Evolutionary conservation across 53 echinoderm and acorn worm genomes (phyloP).

Genomic region (Mesocentrotus franciscanus): DNA sequence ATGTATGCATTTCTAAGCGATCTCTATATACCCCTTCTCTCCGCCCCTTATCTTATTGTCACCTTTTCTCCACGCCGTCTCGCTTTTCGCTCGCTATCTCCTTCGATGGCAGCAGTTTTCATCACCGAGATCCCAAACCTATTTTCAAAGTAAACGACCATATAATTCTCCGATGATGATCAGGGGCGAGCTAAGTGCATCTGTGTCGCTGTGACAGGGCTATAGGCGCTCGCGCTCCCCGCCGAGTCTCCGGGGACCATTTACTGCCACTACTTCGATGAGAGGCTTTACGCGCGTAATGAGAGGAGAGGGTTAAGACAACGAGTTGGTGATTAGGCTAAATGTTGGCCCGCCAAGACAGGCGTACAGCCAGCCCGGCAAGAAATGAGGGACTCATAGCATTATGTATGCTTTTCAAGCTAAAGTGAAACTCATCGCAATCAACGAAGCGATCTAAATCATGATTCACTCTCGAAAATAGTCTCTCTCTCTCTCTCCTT

Average conservation of each 20-base stretch:
- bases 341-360: constrained; percentile 2
- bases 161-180: constrained; percentile 65
- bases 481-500: background rate
- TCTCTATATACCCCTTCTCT: background rate
- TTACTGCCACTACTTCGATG: constrained; percentile 44
- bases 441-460: background rate
- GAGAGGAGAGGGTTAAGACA: constrained; percentile 46
- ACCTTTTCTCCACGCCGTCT: constrained; percentile 16
- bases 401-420: constrained; percentile 32
- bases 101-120: constrained; percentile 55
- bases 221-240: constrained; percentile 53
- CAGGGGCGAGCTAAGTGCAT: constrained; percentile 60
- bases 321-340: constrained; percentile 52
- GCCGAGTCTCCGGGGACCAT: constrained; percentile 63
- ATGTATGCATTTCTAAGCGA: constrained; percentile 6
- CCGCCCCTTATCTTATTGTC: background rate
- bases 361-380: background rate
- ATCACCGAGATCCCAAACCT: constrained; percentile 66
- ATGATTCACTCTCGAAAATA: background rate
- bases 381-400: constrained; percentile 18
- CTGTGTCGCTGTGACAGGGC: constrained; percentile 52
- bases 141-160: constrained; percentile 71
- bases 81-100: constrained; percentile 17
- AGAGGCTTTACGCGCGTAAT: constrained; percentile 54
- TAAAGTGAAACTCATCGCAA: background rate